Evolutionary conservation across 2,888 invertebrate genomes (phyloP), one percentile per base, ranked within the genome.

Genomic region (Macaria notata): DNA sequence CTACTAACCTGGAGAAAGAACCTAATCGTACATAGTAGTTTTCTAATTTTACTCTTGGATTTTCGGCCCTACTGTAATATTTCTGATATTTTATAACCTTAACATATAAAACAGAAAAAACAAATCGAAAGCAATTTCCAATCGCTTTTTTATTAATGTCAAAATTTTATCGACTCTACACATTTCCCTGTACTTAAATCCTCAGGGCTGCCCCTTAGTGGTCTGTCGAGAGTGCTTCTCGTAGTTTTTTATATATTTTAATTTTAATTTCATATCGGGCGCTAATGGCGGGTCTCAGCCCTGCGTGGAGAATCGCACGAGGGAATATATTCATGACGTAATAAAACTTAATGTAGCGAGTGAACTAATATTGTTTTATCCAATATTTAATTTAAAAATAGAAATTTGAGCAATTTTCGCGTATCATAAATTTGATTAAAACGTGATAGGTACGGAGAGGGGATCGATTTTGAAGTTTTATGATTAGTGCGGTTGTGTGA

Each of bases 361-460:
- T 89, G 90, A 90, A 88, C 88, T 90, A 90, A 91, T 90, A 91
- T 91, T 90, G 91, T 91, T 81, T 90, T 86, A 90, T 87, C 83
- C 85, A 86, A 91, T 90, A 86, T 89, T 90, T 88, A 88, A 88
- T 84, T 85, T 87, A 81, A 66, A 83, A 86, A 86, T 79, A 80
- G 79, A 68, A 81, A 80, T 86, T 84, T 76, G 68, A 69, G 67
- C 76, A 83, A 86, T 82, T 88, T 85, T 86, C 77, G 79, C 87
- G 84, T 80, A 74, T 79, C 86, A 87, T 88, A 83, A 86, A 86
- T 79, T 88, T 86, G 82, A 78, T 83, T 78, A 68, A 47, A 56
- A 69, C 65, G 60, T 69, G 55, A 64, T 66, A 69, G 64, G 63
- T 63, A 48, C 49, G 63, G 62, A 38, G 64, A 68, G 54, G 54